Base-by-base conservation (phyloP, 64 coral and sea anemone species). In the Stylophora pistillata region DNA sequence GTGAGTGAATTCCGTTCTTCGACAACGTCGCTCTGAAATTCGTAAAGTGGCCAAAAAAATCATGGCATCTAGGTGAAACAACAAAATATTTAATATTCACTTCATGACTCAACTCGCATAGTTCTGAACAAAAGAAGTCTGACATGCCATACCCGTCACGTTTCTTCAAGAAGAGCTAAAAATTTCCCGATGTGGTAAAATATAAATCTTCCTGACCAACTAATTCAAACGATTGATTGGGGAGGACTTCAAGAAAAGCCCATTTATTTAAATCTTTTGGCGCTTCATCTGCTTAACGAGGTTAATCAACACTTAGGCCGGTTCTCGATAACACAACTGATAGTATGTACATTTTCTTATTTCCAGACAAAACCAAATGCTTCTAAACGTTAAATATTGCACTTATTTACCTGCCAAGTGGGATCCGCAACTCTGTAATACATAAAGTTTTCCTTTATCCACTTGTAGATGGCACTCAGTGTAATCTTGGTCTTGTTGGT, bases 391-490 rank as follows among this genome's bases (percentile, higher is more conserved):
- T 53, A 85, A 57, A 85, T 33, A 60, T 41, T 63, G 52, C 7
- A 15, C 14, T 32, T 81, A 66, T 90, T 68, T 89, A 99, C 97
- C 86, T 99, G 97, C 97, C 97, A 99, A 6, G 97, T 99, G 2
- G 97, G 97, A 72, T 99, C 97, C 7, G 97, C 97, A 12, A 90
- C 52, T 74, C 93, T 86, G 87, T 99, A 99, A 56, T 95, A 99
- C 86, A 99, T 93, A 69, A 95, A 99, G 56, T 99, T 99, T 12
- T 99, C 97, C 32, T 95, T 95, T 53, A 99, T 99, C 97, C 97
- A 99, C 78, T 99, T 99, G 66, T 99, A 99, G 27, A 99, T 99
- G 12, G 97, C 90, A 27, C 93, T 99, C 0, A 99, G 87, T 26
- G 97, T 99, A 23, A 99, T 99, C 68, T 99, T 99, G 28, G 73